Evolutionary conservation across 2,797 vertebrate species (phyloP), one percentile per base, ranked within the genome.

Genomic region (Sebastes nivosus): DNA sequence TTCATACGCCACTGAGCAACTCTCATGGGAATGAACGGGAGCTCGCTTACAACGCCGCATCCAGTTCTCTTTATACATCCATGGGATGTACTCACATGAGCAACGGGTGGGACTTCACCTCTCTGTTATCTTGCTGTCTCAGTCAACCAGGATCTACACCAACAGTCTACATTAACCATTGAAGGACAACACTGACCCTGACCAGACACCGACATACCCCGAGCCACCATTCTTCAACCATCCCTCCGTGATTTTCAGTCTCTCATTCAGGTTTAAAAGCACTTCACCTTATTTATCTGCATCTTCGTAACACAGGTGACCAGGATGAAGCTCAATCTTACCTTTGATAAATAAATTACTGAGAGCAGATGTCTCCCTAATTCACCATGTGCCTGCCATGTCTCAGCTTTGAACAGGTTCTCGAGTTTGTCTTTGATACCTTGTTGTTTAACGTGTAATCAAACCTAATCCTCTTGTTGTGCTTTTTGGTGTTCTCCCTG

Each of bases 401-500:
- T 88, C 83, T 87, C 81, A 66, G 89, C 90, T 91, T 87, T 87
- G 79, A 91, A 85, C 65, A 55, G 84, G 38, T 87, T 85, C 84
- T 91, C 81, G 83, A 87, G 84, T 80, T 65, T 25, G 55, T 76
- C 82, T 91, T 92, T 92, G 88, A 94, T 89, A 85, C 73, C 77
- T 86, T 89, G 74, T 91, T 93, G 84, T 89, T 86, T 86, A 88
- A 91, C 77, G 88, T 87, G 84, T 89, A 92, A 93, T 93, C 89
- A 91, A 89, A 89, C 82, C 86, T 88, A 90, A 92, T 91, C 89
- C 90, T 80, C 81, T 87, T 88, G 90, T 90, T 93, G 89, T 90
- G 84, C 82, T 85, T 90, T 92, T 91, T 90, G 59, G 77, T 85
- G 80, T 85, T 77, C 80, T 91, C 87, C 86, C 89, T 85, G 81